phyloP scores from a whole-genome alignment of 2,888 invertebrate species.

The Lissocephala sabroskyi region DNA sequence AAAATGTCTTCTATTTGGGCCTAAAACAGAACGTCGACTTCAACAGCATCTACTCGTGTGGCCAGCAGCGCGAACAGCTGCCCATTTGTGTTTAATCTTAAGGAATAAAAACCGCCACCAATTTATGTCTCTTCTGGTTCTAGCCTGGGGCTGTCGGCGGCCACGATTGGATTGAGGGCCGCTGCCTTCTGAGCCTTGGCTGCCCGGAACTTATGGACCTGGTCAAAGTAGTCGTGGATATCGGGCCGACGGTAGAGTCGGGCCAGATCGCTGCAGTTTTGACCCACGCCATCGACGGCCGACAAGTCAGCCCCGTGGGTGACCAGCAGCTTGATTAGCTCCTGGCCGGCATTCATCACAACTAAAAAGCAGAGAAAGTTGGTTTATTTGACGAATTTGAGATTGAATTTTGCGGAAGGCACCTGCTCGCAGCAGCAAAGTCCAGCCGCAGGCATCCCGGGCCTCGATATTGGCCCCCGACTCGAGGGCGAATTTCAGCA shows the following conservation, averaged over 20 bases:
- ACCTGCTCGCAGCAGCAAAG: constrained; percentile 70
- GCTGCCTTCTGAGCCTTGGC: constrained; percentile 21
- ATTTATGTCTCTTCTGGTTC: constrained; percentile 6
- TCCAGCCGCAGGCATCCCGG: constrained; percentile 68
- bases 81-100: constrained; percentile 42
- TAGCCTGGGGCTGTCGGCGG: no score
- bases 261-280: constrained; percentile 64
- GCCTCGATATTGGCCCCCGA: constrained; percentile 68
- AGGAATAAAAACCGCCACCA: no score
- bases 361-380: constrained; percentile 39
- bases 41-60: constrained; percentile 56
- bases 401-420: background rate
- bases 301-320: constrained; percentile 57
- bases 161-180: no score
- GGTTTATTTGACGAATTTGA: background rate
- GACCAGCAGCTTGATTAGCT: constrained; percentile 65
- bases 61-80: constrained; percentile 39
- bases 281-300: constrained; percentile 53
- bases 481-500: constrained; percentile 69
- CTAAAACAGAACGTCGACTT: constrained; percentile 63
- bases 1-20: constrained; percentile 67
- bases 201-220: constrained; percentile 37
- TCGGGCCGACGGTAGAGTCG: constrained; percentile 55
- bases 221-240: constrained; percentile 55
- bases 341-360: constrained; percentile 62